Evolutionary conservation across 2,797 vertebrate species (phyloP).

Genomic region (Hyperoplus immaculatus): DNA sequence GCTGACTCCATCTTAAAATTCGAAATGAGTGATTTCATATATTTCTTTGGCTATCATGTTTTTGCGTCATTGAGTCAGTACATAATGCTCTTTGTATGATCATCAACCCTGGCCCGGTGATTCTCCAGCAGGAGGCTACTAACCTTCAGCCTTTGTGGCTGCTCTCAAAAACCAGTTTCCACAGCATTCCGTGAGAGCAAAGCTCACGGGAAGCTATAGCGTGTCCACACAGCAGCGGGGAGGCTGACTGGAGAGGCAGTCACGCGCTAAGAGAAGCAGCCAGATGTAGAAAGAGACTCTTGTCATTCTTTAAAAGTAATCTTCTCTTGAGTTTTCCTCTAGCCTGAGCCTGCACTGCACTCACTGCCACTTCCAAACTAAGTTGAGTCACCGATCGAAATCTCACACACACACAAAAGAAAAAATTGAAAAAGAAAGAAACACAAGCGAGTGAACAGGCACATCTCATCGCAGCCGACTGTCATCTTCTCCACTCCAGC

Average conservation of each 20-base stretch:
- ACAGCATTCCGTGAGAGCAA: not conserved
- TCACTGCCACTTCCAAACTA: constrained; percentile 20
- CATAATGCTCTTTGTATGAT: too few relatives aligned
- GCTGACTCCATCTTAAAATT: too few relatives aligned
- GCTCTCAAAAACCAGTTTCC: not conserved
- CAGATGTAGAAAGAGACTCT: not conserved
- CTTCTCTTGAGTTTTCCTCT: constrained; percentile 8
- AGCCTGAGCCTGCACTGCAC: constrained; percentile 8
- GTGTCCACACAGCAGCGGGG: not conserved
- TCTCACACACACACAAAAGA: not conserved
- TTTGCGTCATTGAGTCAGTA: too few relatives aligned
- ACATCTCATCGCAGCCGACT: constrained; percentile 32
- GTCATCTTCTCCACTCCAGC: constrained; percentile 64
- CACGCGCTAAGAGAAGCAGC: not conserved
- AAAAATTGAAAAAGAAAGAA: not conserved
- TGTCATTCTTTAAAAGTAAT: constrained; percentile 14
- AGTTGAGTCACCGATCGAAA: constrained; percentile 46
- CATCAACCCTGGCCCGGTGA: not conserved
- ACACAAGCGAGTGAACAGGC: constrained; percentile 16
- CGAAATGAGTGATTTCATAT: too few relatives aligned
- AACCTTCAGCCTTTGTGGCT: not conserved
- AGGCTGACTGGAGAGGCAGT: constrained; percentile 11
- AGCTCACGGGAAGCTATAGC: not conserved
- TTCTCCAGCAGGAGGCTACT: not conserved
- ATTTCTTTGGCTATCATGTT: too few relatives aligned